Evolutionary conservation across 2,797 vertebrate genomes (phyloP), one percentile per base, ranked within the genome.

Genomic region (Gymnothorax reevesii): DNA sequence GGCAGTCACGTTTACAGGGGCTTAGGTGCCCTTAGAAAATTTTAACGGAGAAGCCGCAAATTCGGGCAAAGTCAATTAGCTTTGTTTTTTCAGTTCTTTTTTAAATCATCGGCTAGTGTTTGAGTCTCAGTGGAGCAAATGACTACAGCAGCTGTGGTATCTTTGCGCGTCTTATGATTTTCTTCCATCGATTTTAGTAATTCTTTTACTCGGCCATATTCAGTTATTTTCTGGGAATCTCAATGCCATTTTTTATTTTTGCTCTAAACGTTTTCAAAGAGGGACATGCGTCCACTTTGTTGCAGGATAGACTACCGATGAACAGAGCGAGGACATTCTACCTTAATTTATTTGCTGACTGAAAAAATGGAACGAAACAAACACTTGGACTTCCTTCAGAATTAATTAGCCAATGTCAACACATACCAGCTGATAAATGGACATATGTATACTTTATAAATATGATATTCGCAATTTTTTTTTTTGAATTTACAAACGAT

Each of bases 31-130:
- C 4, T 20, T n/a, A 86, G 87, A 8, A 94, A 94, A 75, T 42
- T 90, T 89, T 89, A 89, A 90, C 88, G 91, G 89, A 84, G 88
- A 89, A 89, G 90, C 91, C 92, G 13, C 27, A 17, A 88, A 89
- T 90, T 75, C 90, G 89, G 83, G 84, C 57, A 57, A 90, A 92
- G 91, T 93, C 91, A 92, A 89, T 88, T 89, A 87, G 80, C 15
- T 62, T 20, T 88, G 90, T 93, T 62, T 54, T 52, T 22, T 42
- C 15, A 62, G 13, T 88, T 90, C 93, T 62, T 54, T 52, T 22
- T 42, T 42, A n/a, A n/a, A 54, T 13, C 13, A 20, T 79, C 17
- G 75, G 49, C 75, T 22, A 8, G 49, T 54, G 49, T n/a, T 79
- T 79, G 17, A 54, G 42, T 49, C 75, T 79, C 75, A 54, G 54